Evolutionary conservation across 2,888 invertebrate genomes (phyloP).

Genomic region (Caenorhabditis zanzibari): DNA sequence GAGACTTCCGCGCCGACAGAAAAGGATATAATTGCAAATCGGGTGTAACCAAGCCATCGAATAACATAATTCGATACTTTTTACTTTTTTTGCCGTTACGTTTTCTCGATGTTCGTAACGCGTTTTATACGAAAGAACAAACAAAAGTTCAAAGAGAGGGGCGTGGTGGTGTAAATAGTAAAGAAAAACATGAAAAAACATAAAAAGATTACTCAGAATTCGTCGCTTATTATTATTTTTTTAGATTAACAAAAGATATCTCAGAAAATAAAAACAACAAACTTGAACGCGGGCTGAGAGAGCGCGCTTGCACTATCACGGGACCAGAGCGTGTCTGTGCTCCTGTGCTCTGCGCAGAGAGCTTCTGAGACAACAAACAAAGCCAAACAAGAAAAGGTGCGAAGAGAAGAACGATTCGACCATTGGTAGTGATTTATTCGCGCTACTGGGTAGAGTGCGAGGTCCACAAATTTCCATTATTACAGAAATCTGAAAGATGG

Average conservation of each 20-base stretch:
- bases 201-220: background rate
- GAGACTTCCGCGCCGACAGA: slow-evolving; percentile 7
- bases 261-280: slow-evolving; percentile 7
- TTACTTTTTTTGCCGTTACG: slow-evolving; percentile 19
- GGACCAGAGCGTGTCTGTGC: slow-evolving; percentile 4
- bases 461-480: too few species aligned
- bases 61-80: slow-evolving; percentile 19
- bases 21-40: slow-evolving; percentile 57
- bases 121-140: slow-evolving; percentile 12
- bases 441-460: too few species aligned
- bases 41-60: slow-evolving; percentile 17
- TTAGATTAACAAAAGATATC: slow-evolving; percentile 3
- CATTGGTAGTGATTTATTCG: background rate
- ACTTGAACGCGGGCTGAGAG: slow-evolving; percentile 30
- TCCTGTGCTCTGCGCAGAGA: slow-evolving; percentile 16
- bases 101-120: slow-evolving; percentile 22
- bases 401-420: background rate
- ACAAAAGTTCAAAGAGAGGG: slow-evolving; percentile 2
- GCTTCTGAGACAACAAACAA: slow-evolving; percentile 29
- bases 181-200: background rate
- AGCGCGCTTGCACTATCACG: slow-evolving; percentile 34
- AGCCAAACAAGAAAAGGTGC: background rate
- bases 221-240: slow-evolving; percentile 10
- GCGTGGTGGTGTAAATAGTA: background rate
- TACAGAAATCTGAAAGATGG: too few species aligned